These are phyloP conservation scores for Philopedon plagiatum DNA, from an alignment of 2,888 invertebrate species.

Conservation along the genomic window DNA sequence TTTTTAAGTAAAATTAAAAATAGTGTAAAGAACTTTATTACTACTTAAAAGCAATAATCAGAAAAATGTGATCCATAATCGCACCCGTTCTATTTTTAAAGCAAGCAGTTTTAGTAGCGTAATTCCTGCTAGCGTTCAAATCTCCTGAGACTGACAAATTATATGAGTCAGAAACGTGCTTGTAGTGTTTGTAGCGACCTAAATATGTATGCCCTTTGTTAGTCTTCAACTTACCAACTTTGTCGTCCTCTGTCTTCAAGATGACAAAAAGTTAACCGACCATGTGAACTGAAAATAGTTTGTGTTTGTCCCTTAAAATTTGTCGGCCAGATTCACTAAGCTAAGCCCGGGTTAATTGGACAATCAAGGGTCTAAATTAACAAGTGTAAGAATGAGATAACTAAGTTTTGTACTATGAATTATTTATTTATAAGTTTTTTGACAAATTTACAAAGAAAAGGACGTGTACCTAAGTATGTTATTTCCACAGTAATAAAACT, in stretches of 20 bases:
- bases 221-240: slow-evolving; percentile 19
- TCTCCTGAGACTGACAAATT: slow-evolving; percentile 8
- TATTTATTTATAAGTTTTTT: too few relatives aligned
- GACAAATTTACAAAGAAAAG: too few relatives aligned
- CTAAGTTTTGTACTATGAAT: too few relatives aligned
- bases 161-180: slow-evolving; percentile 6
- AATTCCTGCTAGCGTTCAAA: not conserved
- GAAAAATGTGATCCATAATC: not conserved
- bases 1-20: too few relatives aligned
- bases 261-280: not conserved
- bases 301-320: too few relatives aligned
- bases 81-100: not conserved
- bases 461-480: not conserved
- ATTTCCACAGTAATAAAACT: too few relatives aligned
- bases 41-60: not conserved
- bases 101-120: not conserved
- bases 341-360: too few relatives aligned
- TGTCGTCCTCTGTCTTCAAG: slow-evolving; percentile 22
- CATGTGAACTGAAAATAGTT: not conserved
- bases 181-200: not conserved
- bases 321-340: too few relatives aligned
- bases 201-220: slow-evolving; percentile 29
- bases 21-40: too few relatives aligned
- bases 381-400: too few relatives aligned
- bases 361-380: too few relatives aligned